phyloP scores from a whole-genome alignment of 2,888 invertebrate genomes.

The Drosophila kuntzei region DNA sequence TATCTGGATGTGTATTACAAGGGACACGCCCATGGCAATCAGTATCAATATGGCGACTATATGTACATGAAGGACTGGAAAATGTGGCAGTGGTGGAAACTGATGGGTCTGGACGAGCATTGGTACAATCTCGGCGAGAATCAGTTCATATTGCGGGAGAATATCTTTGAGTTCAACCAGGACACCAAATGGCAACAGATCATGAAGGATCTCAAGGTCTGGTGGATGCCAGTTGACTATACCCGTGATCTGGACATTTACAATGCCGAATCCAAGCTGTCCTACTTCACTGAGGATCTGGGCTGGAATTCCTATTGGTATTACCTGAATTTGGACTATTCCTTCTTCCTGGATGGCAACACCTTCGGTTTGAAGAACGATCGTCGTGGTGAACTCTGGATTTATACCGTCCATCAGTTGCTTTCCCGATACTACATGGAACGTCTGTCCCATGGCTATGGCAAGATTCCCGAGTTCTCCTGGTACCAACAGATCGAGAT shows the following conservation, averaged over 20 bases:
- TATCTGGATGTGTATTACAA: conserved; percentile 74
- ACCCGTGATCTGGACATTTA: conserved; percentile 86
- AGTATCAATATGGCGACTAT: conserved; percentile 64
- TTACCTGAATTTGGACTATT: conserved; percentile 88
- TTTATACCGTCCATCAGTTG: conserved; percentile 89
- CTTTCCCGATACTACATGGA: conserved; percentile 91
- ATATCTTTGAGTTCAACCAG: conserved; percentile 69
- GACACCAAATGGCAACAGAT: conserved; percentile 70
- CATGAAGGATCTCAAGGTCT: conserved; percentile 76
- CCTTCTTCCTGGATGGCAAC: conserved; percentile 88
- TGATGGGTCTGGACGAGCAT: conserved; percentile 81
- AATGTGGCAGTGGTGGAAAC: conserved; percentile 83
- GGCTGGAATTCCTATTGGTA: conserved; percentile 89
- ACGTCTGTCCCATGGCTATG: conserved; percentile 89
- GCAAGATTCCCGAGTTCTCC: conserved; percentile 88
- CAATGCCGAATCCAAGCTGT: conserved; percentile 87
- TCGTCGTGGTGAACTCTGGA: conserved; percentile 88
- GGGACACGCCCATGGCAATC: conserved; percentile 42
- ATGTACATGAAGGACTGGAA: conserved; percentile 80
- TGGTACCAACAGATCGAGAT: conserved; percentile 86
- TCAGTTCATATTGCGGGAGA: conserved; percentile 76
- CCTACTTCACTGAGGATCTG: conserved; percentile 91
- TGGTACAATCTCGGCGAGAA: conserved; percentile 74
- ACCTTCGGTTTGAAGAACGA: conserved; percentile 87
- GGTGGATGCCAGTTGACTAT: conserved; percentile 87